Evolutionary conservation across 2,888 invertebrate genomes (phyloP).

Genomic region (Eulithis testata): DNA sequence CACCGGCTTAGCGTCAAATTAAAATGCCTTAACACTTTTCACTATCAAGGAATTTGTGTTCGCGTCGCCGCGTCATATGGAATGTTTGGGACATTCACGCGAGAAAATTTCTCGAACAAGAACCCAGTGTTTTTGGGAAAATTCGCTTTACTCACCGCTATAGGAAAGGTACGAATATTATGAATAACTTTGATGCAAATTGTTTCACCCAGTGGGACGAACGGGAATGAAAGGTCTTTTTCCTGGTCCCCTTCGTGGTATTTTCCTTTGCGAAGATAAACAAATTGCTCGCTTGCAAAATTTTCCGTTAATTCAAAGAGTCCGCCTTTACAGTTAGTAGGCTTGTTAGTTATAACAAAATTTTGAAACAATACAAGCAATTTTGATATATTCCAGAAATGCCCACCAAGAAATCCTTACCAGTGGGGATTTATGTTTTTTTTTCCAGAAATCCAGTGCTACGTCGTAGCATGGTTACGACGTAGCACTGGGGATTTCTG

Average conservation of each 20-base stretch:
- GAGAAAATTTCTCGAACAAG: slow-evolving; percentile 62
- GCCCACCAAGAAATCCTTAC: too few relatives aligned
- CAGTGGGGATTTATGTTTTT: too few relatives aligned
- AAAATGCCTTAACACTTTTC: slow-evolving; percentile 57
- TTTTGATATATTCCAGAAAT: too few relatives aligned
- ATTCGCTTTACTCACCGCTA: slow-evolving; percentile 27
- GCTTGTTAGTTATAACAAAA: slow-evolving; percentile 3
- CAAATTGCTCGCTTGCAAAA: slow-evolving; percentile 61
- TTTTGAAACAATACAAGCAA: slow-evolving; percentile 13
- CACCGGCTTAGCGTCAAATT: slow-evolving; percentile 54
- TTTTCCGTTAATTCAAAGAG: slow-evolving; percentile 38
- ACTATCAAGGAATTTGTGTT: slow-evolving; percentile 55
- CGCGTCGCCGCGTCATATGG: slow-evolving; percentile 58
- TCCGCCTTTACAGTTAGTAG: slow-evolving; percentile 16
- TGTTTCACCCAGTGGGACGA: slow-evolving; percentile 43
- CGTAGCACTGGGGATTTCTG: too few relatives aligned
- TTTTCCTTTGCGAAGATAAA: slow-evolving; percentile 60
- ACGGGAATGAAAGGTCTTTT: slow-evolving; percentile 10
- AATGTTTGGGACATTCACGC: slow-evolving; percentile 74
- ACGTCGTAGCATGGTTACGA: too few relatives aligned
- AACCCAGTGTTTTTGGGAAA: slow-evolving; percentile 61
- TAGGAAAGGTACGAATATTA: slow-evolving; percentile 45
- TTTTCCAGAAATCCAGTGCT: too few relatives aligned
- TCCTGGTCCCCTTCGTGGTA: slow-evolving; percentile 47
- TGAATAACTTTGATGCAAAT: slow-evolving; percentile 49